Evolutionary conservation across 2,797 vertebrate genomes (phyloP).

Genomic region (Podarcis lilfordi): DNA sequence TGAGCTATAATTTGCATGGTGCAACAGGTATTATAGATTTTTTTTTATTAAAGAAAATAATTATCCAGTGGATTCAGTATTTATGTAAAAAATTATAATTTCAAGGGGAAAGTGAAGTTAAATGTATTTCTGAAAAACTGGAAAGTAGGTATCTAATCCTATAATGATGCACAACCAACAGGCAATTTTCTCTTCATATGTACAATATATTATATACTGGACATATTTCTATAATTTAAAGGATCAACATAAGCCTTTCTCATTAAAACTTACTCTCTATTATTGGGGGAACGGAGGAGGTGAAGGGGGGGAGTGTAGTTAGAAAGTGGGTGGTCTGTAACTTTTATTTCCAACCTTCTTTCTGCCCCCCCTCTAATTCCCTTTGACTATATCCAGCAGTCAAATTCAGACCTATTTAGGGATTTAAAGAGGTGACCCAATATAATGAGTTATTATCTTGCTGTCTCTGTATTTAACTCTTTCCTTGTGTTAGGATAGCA

Average conservation of each 20-base stretch:
- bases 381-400: background rate
- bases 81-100: background rate
- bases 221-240: background rate
- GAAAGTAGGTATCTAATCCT: slow-evolving; percentile 1
- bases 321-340: background rate
- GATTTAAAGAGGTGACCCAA: no score
- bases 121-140: slow-evolving; percentile 8
- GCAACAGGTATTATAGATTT: background rate
- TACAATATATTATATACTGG: background rate
- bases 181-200: background rate
- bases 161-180: slow-evolving; percentile 5
- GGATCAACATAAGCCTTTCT: background rate
- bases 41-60: background rate
- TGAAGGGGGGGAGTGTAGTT: background rate
- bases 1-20: background rate
- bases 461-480: no score
- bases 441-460: no score
- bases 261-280: background rate
- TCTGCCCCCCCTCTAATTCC: background rate
- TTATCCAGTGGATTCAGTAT: background rate
- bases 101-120: slow-evolving; percentile 25
- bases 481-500: no score
- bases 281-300: background rate
- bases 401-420: no score
- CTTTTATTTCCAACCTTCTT: background rate